phyloP scores from a whole-genome alignment of 2,797 vertebrate genomes.

The Meriones psammophilus region DNA sequence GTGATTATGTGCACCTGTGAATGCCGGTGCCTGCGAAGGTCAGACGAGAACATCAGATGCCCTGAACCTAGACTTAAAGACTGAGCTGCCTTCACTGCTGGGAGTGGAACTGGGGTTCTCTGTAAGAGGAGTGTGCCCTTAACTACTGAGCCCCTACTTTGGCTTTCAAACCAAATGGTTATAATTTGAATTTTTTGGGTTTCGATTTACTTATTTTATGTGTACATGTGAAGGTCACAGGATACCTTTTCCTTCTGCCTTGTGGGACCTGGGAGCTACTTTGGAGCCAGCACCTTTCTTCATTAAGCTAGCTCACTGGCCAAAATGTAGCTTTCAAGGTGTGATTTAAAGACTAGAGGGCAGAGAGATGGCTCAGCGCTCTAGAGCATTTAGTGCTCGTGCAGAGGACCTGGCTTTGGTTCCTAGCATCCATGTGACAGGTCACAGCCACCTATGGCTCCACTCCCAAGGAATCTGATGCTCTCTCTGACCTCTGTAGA shows the following conservation, averaged over 20 bases:
- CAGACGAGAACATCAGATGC: too few species aligned
- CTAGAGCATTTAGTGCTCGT: neutral
- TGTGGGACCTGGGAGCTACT: neutral
- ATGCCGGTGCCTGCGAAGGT: neutral
- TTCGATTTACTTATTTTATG: neutral
- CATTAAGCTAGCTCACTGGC: neutral
- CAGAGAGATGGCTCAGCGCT: neutral
- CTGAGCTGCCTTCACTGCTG: too few species aligned
- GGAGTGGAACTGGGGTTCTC: neutral
- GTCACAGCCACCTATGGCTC: neutral
- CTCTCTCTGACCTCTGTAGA: neutral
- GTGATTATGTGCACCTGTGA: neutral
- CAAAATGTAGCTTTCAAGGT: neutral
- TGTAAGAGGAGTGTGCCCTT: too few species aligned
- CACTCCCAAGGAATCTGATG: neutral
- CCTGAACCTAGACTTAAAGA: neutral
- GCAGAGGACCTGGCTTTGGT: neutral
- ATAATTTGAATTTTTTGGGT: neutral
- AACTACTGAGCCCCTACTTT: neutral
- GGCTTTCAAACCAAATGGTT: slow-evolving; percentile 37
- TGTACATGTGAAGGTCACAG: neutral
- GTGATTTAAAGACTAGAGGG: neutral
- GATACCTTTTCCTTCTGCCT: neutral
- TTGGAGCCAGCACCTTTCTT: too few species aligned
- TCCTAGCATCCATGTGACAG: neutral